Evolutionary conservation across 2,797 vertebrate genomes (phyloP).

Genomic region (Anguilla anguilla): DNA sequence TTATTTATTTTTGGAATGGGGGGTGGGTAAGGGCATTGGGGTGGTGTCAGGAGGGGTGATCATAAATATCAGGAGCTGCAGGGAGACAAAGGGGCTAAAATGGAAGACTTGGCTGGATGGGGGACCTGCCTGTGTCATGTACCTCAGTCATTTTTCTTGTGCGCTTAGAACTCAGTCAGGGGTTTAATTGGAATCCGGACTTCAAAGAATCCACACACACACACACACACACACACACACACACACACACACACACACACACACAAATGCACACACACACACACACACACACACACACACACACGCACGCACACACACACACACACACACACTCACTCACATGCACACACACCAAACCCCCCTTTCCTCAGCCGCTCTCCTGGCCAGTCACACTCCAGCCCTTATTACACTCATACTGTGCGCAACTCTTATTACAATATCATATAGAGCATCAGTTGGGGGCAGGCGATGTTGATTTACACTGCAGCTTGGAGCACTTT

Average conservation of each 20-base stretch:
- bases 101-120: slow-evolving; percentile 84
- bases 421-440: slow-evolving; percentile 65
- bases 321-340: slow-evolving; percentile 30
- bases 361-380: slow-evolving; percentile 64
- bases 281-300: background rate
- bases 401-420: slow-evolving; percentile 62
- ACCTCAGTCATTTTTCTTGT: slow-evolving; percentile 94
- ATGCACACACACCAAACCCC: slow-evolving; percentile 23
- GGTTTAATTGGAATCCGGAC: slow-evolving; percentile 99
- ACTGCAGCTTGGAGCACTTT: background rate
- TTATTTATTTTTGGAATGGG: background rate
- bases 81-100: slow-evolving; percentile 85
- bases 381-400: slow-evolving; percentile 69
- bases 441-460: slow-evolving; percentile 58
- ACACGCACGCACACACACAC: slow-evolving; percentile 5
- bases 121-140: slow-evolving; percentile 90
- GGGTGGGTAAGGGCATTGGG: slow-evolving; percentile 62
- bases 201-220: slow-evolving; percentile 89
- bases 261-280: background rate
- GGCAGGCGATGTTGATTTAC: background rate
- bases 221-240: background rate
- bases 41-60: slow-evolving; percentile 80
- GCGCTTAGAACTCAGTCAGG: slow-evolving; percentile 99
- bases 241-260: background rate
- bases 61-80: slow-evolving; percentile 86